phyloP scores from a whole-genome alignment of 2,113 vertebrate species.

The Sorex araneus region DNA sequence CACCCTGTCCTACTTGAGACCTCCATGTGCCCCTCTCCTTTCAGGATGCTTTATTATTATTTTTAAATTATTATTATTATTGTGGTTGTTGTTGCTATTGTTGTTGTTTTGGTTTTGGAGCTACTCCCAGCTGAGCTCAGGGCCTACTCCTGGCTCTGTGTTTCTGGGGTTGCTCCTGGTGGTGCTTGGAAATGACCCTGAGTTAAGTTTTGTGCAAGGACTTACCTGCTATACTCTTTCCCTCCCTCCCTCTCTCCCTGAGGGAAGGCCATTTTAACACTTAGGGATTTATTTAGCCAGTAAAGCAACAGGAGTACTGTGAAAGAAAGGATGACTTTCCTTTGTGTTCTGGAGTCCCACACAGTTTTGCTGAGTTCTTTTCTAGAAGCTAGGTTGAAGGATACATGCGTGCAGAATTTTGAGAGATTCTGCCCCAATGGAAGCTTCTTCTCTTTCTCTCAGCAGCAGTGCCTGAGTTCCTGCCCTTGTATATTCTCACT shows the following conservation, averaged over 20 bases:
- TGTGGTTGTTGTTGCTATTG: too few relatives aligned
- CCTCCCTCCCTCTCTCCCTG: too few relatives aligned
- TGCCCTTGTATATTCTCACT: not conserved
- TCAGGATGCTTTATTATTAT: too few relatives aligned
- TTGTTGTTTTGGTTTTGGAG: too few relatives aligned
- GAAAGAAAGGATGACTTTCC: not conserved
- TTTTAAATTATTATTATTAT: too few relatives aligned
- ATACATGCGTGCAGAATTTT: not conserved
- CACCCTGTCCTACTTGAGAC: not conserved
- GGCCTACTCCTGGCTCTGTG: too few relatives aligned
- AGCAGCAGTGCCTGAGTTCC: accelerated
- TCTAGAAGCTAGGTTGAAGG: not conserved
- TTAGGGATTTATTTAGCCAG: not conserved
- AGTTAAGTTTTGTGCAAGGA: too few relatives aligned
- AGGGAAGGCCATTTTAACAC: not conserved
- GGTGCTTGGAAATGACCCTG: too few relatives aligned
- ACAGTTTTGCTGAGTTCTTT: not conserved
- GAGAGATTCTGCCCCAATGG: not conserved
- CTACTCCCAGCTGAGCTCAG: too few relatives aligned
- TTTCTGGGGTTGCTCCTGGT: too few relatives aligned
- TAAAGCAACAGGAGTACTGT: not conserved
- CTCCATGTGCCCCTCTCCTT: not conserved
- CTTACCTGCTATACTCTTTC: not conserved
- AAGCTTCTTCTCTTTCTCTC: not conserved
- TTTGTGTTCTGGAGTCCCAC: not conserved